Conservation (phyloP, 2,888 invertebrate species). For the Sympetrum striolatum region DNA sequence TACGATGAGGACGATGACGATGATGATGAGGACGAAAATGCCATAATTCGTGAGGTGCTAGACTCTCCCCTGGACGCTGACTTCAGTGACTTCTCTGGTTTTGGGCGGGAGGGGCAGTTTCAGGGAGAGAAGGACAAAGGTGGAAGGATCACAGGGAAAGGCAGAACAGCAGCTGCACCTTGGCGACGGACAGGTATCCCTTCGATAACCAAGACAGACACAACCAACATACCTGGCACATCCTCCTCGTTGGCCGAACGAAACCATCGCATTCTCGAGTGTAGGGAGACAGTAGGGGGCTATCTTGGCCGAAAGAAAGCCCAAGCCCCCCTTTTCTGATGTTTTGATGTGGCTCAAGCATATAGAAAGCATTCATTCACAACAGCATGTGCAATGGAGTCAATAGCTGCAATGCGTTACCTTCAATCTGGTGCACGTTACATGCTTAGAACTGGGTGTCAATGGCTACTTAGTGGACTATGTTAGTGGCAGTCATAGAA, state of each 20-base stretch:
- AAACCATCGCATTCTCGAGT: slow-evolving; percentile 32
- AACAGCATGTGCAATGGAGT: slow-evolving; percentile 14
- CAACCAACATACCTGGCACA: slow-evolving; percentile 38
- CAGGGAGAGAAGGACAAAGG: neutral
- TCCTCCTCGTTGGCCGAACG: slow-evolving; percentile 35
- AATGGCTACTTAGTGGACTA: neutral
- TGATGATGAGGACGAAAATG: slow-evolving; percentile 63
- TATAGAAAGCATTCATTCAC: neutral
- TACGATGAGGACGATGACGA: slow-evolving; percentile 63
- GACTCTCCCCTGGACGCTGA: slow-evolving; percentile 30
- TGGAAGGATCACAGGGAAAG: slow-evolving; percentile 50
- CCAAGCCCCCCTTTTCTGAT: neutral
- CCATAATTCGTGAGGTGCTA: slow-evolving; percentile 49
- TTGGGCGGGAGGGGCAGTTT: slow-evolving; percentile 12
- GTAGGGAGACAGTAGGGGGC: slow-evolving; percentile 36
- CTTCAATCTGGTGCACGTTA: slow-evolving; percentile 13
- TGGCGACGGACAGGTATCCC: slow-evolving; percentile 58
- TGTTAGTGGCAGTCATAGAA: neutral
- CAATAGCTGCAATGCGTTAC: neutral
- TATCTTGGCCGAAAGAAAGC: slow-evolving; percentile 10
- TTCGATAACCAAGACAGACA: slow-evolving; percentile 42
- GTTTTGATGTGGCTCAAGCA: slow-evolving; percentile 20
- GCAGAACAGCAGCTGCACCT: slow-evolving; percentile 50
- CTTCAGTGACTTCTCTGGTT: slow-evolving; percentile 23
- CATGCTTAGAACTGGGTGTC: neutral